These are phyloP conservation scores for Lethrus apterus DNA, from an alignment of 1,140 invertebrate species.

Conservation along the genomic window DNA sequence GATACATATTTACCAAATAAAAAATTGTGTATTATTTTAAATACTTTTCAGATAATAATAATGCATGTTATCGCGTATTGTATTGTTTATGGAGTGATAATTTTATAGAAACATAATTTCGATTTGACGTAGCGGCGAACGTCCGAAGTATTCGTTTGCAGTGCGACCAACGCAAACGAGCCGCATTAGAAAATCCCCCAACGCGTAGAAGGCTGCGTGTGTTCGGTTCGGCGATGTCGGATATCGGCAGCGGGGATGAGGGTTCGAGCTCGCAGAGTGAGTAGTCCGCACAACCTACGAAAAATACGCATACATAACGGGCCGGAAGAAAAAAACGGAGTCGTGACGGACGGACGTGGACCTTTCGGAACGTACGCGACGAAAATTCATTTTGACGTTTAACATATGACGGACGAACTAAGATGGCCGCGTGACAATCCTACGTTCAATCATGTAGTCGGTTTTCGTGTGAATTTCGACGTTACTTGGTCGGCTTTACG, in stretches of 20 bases:
- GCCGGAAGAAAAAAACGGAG: too few relatives aligned
- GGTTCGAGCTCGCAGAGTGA: slow-evolving; percentile 64
- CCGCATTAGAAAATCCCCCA: slow-evolving; percentile 22
- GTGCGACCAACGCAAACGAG: slow-evolving; percentile 4
- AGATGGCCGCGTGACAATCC: slow-evolving; percentile 34
- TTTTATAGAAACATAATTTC: too few relatives aligned
- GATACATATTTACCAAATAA: too few relatives aligned
- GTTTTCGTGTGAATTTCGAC: slow-evolving; percentile 6
- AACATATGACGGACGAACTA: slow-evolving; percentile 46
- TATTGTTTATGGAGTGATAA: too few relatives aligned
- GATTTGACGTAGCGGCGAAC: too few relatives aligned
- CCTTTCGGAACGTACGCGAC: slow-evolving; percentile 35
- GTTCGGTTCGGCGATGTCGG: slow-evolving; percentile 59
- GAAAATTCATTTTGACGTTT: slow-evolving; percentile 17
- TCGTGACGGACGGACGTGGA: slow-evolving; percentile 35
- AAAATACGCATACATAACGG: slow-evolving; percentile 13
- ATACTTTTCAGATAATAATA: too few relatives aligned
- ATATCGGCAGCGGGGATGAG: slow-evolving; percentile 64
- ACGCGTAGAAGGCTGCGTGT: slow-evolving; percentile 38
- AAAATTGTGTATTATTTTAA: too few relatives aligned
- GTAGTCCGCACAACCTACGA: slow-evolving; percentile 32
- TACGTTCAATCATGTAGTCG: not conserved
- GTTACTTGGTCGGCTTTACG: not conserved
- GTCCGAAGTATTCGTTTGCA: too few relatives aligned
- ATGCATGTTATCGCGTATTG: too few relatives aligned